Evolutionary conservation across 2,113 vertebrate species (phyloP), one percentile per base, ranked within the genome.

Genomic region (Poecilia latipinna): DNA sequence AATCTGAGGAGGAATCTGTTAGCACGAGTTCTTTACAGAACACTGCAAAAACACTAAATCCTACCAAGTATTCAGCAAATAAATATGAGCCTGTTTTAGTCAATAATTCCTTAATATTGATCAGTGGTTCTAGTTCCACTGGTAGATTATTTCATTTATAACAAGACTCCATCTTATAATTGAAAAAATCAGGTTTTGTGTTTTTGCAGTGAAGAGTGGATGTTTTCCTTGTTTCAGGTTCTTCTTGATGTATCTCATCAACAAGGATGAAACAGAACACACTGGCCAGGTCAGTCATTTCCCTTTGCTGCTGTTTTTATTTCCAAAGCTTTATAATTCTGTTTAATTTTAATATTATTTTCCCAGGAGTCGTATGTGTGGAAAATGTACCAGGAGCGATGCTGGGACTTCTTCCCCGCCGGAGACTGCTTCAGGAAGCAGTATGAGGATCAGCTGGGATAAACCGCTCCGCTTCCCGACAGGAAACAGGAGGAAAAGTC

Each of bases 201-300:
- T 11, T 11, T 37, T 37, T 37, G 2, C 35, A 37, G 10, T 37
- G 39, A 42, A 42, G 39, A 42, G 17, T 22, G 51, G 44, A 1
- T 48, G 29, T 15, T 57, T 12, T 75, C 48, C 39, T 26, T 68
- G 68, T 33, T 79, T 12, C 83, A 98, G 97, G 96, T 98, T 98
- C 92, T 98, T 97, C 94, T 84, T 97, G 82, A 98, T 98, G 97
- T 97, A 98, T 85, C 94, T 98, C 68, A 98, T 98, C 77, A 98
- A 98, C 77, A 98, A 98, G 86, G 97, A 98, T 4, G 96, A 98
- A 89, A 97, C 97, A 0, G 97, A 98, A 71, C 96, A 98, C 93
- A 98, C 97, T 0, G 97, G 97, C 82, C 97, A 98, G 96, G 97
- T 97, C 80, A 86, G 93, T 92, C 15, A 68, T 48, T 48, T 48